These are phyloP conservation scores for Zosterops pallidus DNA, from an alignment of 2,113 vertebrate genomes.

Conservation along the genomic window DNA sequence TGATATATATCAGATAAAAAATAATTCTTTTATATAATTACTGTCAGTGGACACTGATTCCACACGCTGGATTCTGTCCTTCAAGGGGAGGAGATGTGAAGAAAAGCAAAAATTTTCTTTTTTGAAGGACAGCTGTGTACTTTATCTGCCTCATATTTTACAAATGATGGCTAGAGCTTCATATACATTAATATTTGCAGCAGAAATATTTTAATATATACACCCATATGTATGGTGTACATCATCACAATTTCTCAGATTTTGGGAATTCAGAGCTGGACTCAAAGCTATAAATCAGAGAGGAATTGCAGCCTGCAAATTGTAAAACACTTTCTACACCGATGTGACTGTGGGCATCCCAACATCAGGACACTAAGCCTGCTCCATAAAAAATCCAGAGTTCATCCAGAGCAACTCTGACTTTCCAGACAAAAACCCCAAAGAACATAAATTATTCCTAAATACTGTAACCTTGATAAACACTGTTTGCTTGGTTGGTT, in stretches of 20 bases:
- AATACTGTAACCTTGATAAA: background rate
- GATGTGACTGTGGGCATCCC: rapidly evolving
- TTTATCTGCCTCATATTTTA: background rate
- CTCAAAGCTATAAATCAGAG: background rate
- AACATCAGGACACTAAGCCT: background rate
- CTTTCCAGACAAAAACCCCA: background rate
- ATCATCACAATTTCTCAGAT: background rate
- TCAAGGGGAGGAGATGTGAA: background rate
- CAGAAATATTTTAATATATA: too few relatives aligned
- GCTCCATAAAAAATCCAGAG: background rate
- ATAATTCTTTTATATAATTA: background rate
- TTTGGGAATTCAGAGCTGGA: background rate
- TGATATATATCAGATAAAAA: background rate
- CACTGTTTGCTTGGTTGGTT: background rate
- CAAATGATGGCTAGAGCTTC: background rate
- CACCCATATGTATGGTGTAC: too few relatives aligned
- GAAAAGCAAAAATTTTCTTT: background rate
- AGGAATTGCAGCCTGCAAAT: background rate
- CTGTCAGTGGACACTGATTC: background rate
- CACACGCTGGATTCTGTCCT: background rate
- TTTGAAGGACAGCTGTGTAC: background rate
- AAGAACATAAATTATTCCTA: rapidly evolving
- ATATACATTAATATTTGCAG: background rate
- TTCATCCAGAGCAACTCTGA: background rate
- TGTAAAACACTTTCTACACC: background rate